These are phyloP conservation scores for Syngnathoides biaculeatus DNA, from an alignment of 2,113 vertebrate genomes.

Conservation along the genomic window DNA sequence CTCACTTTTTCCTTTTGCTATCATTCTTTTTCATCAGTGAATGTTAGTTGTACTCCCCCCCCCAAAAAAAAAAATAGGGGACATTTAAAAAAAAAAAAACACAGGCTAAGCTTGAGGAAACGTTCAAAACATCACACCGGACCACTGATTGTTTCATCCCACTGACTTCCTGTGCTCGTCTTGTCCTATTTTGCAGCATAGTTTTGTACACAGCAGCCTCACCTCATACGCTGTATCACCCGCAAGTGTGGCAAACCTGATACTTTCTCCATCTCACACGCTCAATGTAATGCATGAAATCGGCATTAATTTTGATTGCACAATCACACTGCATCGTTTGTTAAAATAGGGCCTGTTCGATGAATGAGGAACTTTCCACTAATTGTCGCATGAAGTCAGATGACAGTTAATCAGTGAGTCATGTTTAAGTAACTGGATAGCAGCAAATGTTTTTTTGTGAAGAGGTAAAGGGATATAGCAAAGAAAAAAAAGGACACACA, in stretches of 20 bases:
- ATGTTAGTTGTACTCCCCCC: slow-evolving; percentile 22
- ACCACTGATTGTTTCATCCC: slow-evolving; percentile 14
- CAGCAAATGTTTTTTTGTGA: background rate
- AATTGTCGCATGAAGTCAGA: background rate
- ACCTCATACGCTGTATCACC: background rate
- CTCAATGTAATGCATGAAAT: background rate
- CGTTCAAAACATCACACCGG: slow-evolving; percentile 8
- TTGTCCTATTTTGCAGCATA: background rate
- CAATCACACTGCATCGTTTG: background rate
- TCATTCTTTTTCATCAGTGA: slow-evolving; percentile 22
- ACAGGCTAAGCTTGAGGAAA: slow-evolving; percentile 10
- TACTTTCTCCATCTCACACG: background rate
- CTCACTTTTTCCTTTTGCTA: slow-evolving; percentile 25
- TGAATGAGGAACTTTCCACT: background rate
- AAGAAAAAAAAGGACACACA: background rate
- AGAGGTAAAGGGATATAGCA: background rate
- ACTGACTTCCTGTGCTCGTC: background rate
- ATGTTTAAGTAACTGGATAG: background rate
- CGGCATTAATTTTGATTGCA: background rate
- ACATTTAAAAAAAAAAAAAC: slow-evolving; percentile 20
- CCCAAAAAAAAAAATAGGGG: background rate
- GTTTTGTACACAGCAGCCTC: background rate
- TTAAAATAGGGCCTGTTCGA: background rate
- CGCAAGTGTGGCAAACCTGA: background rate
- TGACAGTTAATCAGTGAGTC: background rate